These are phyloP conservation scores for Synergus umbraculus DNA, from an alignment of 2,888 invertebrate species.

Conservation along the genomic window DNA sequence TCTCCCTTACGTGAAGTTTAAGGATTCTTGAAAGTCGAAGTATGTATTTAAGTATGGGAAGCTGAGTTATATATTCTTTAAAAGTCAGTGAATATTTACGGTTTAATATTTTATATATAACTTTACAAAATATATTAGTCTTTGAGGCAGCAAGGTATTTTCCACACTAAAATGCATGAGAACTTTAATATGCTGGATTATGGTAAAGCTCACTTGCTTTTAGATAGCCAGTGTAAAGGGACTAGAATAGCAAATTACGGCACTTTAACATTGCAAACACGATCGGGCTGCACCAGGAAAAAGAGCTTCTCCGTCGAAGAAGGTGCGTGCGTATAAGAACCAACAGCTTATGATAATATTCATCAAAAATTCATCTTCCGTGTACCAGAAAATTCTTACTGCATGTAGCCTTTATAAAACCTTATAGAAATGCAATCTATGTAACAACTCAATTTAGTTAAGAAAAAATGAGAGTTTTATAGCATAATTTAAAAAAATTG, in stretches of 20 bases:
- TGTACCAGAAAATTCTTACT: background rate
- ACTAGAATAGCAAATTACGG: conserved; percentile 28
- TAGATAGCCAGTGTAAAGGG: conserved; percentile 35
- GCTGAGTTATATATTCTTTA: background rate
- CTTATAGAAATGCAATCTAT: background rate
- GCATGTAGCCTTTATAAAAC: background rate
- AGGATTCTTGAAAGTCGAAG: no score
- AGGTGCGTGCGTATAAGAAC: background rate
- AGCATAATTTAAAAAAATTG: no score
- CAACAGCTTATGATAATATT: conserved; percentile 19
- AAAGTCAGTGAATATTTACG: background rate
- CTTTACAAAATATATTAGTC: background rate
- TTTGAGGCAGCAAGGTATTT: conserved; percentile 15
- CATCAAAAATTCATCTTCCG: conserved; percentile 15
- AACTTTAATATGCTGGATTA: conserved; percentile 40
- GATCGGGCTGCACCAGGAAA: conserved; percentile 27
- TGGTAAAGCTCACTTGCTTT: conserved; percentile 41
- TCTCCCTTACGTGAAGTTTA: no score
- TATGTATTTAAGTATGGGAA: no score
- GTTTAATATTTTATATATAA: conserved; percentile 8
- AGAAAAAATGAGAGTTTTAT: background rate
- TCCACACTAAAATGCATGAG: conserved; percentile 20
- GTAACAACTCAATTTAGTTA: background rate
- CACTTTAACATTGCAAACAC: conserved; percentile 33
- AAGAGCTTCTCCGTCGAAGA: background rate